phyloP scores from a whole-genome alignment of 2,888 invertebrate species.

The Noctua comes region DNA sequence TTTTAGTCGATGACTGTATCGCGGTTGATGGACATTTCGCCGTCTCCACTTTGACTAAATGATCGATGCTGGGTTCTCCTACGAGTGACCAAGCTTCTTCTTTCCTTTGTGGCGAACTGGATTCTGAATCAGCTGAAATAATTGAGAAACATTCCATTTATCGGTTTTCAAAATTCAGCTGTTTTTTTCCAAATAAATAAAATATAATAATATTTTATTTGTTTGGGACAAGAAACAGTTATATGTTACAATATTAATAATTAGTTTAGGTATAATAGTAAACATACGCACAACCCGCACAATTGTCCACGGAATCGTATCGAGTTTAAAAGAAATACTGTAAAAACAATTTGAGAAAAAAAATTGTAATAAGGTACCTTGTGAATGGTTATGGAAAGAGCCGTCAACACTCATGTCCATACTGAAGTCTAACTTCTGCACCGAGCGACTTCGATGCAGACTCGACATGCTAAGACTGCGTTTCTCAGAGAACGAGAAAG shows the following conservation, averaged over 20 bases:
- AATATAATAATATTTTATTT: too few relatives aligned
- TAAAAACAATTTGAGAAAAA: not conserved
- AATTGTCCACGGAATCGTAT: too few relatives aligned
- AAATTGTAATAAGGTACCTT: slow-evolving; percentile 72
- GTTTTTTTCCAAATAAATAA: too few relatives aligned
- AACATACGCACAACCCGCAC: too few relatives aligned
- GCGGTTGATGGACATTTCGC: slow-evolving; percentile 67
- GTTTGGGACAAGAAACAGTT: too few relatives aligned
- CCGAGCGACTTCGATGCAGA: slow-evolving; percentile 85
- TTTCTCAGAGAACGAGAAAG: slow-evolving; percentile 79
- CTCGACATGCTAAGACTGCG: slow-evolving; percentile 86
- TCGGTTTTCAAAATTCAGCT: slow-evolving; percentile 6
- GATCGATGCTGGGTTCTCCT: slow-evolving; percentile 77
- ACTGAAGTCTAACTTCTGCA: slow-evolving; percentile 88
- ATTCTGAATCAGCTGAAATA: slow-evolving; percentile 79
- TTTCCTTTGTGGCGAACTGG: slow-evolving; percentile 69
- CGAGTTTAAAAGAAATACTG: not conserved
- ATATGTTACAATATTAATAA: too few relatives aligned
- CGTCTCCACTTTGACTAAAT: slow-evolving; percentile 76
- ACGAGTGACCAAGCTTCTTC: slow-evolving; percentile 79
- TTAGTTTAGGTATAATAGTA: too few relatives aligned
- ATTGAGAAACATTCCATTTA: not conserved
- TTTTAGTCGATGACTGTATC: slow-evolving; percentile 76
- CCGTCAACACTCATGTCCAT: slow-evolving; percentile 89
- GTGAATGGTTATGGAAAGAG: slow-evolving; percentile 82